These are phyloP conservation scores for Hypomesus transpacificus DNA, from an alignment of 2,113 vertebrate species.

Conservation along the genomic window DNA sequence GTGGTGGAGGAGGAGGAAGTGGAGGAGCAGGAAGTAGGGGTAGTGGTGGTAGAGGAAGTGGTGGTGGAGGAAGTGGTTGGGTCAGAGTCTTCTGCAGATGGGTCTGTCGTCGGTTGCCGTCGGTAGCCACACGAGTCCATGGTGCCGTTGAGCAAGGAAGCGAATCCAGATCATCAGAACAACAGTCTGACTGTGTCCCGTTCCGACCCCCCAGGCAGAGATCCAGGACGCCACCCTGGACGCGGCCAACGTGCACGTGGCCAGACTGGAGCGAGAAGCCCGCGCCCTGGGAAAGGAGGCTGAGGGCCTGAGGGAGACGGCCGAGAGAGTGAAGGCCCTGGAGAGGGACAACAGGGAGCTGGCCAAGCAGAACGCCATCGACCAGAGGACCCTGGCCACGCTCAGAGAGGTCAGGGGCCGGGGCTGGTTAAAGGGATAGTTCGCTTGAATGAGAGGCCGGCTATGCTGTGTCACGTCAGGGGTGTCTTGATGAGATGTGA, in stretches of 20 bases:
- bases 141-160: too few relatives aligned
- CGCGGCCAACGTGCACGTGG: slow-evolving; percentile 72
- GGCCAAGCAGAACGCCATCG: slow-evolving; percentile 83
- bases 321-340: slow-evolving; percentile 80
- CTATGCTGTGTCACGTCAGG: too few relatives aligned
- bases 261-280: slow-evolving; percentile 80
- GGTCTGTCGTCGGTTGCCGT: too few relatives aligned
- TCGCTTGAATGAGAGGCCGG: too few relatives aligned
- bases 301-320: slow-evolving; percentile 77
- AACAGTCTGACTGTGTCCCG: not conserved
- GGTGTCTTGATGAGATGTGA: too few relatives aligned
- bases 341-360: slow-evolving; percentile 90
- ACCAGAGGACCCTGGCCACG: slow-evolving; percentile 83
- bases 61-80: too few relatives aligned
- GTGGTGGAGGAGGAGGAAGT: too few relatives aligned
- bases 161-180: too few relatives aligned
- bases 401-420: slow-evolving; percentile 81
- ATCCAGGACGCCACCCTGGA: slow-evolving; percentile 86
- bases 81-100: too few relatives aligned
- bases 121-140: too few relatives aligned
- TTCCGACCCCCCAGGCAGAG: slow-evolving; percentile 72
- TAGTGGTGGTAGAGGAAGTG: too few relatives aligned
- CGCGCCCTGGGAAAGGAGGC: slow-evolving; percentile 80
- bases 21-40: too few relatives aligned
- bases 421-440: not conserved